Base-by-base conservation (phyloP, 2,113 vertebrate species). In the Eptatretus burgeri region DNA sequence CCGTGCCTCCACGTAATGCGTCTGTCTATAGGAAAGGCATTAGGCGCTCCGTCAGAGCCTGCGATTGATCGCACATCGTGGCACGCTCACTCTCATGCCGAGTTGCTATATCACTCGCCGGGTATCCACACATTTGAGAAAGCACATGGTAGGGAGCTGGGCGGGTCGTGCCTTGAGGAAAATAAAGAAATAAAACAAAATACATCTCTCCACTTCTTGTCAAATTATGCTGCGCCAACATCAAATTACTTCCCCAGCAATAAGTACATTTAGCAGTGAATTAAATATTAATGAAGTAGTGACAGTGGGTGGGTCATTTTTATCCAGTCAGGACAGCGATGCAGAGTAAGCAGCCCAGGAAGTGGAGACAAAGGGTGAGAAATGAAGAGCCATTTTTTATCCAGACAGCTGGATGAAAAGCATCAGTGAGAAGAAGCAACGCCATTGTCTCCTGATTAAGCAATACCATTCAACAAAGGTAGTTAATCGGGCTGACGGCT, bases 1-100 rank as follows among this genome's bases (percentile, higher is more conserved):
- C 70, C 64, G 64, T 65, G 64, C 65, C 62, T 66, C 62, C 64
- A 69, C 67, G 72, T 75, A 76, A 75, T 78, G 77, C 75, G 74
- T 71, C 73, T 77, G 76, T 79, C 78, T 78, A 78, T 80, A 79
- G 74, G 77, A 80, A 78, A 78, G 75, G 75, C 78, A 79, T 80
- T 78, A 78, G 75, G 73, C 73, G 72, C 75, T 74, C 74, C 27
- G 27, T 41, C 27, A 41, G 27, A 41, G 27, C 27, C 27, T 7
- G 27, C 27, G 27, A 41, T 41, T 41, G 27, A 41, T 41, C 27
- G 27, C 3, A 41, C 27, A 41, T 41, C 27, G 27, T 41, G 3
- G 27, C 27, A 41, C 27, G 27, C 27, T 41, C 27, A 41, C 27
- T 41, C 27, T 41, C 27, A 41, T 7, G 27, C 27, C 27, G 27